phyloP scores from a whole-genome alignment of 2,113 vertebrate species.

The Thalassoma bifasciatum region DNA sequence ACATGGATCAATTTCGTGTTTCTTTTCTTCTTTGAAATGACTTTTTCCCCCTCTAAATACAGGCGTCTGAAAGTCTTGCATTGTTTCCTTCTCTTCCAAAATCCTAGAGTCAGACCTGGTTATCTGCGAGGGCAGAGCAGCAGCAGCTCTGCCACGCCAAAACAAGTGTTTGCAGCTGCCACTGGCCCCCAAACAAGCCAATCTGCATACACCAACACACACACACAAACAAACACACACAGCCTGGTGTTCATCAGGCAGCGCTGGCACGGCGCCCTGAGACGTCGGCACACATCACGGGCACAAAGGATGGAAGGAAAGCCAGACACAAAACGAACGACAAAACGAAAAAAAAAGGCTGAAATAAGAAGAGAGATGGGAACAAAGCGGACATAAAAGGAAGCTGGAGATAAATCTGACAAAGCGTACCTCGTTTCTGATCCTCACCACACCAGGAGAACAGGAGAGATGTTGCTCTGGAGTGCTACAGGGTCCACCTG shows the following conservation, averaged over 20 bases:
- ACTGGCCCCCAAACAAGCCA: slow-evolving; percentile 76
- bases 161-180: slow-evolving; percentile 80
- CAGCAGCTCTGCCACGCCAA: slow-evolving; percentile 46
- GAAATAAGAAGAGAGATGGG: slow-evolving; percentile 43
- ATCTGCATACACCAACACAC: slow-evolving; percentile 71
- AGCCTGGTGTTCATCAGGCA: slow-evolving; percentile 60
- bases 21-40: too few species aligned
- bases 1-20: too few species aligned
- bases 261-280: slow-evolving; percentile 77
- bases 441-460: slow-evolving; percentile 39
- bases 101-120: not conserved
- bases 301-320: slow-evolving; percentile 74
- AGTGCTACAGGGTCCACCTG: slow-evolving; percentile 60
- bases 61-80: not conserved
- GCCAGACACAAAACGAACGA: slow-evolving; percentile 5
- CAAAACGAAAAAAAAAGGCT: slow-evolving; percentile 31
- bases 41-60: too few species aligned
- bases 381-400: slow-evolving; percentile 24
- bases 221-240: slow-evolving; percentile 35
- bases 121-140: slow-evolving; percentile 8
- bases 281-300: slow-evolving; percentile 69
- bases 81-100: not conserved
- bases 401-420: slow-evolving; percentile 32
- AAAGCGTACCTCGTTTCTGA: slow-evolving; percentile 63
- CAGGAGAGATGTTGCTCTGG: slow-evolving; percentile 59